These are phyloP conservation scores for Sinocyclocheilus grahami DNA, from an alignment of 2,113 vertebrate species.

Conservation along the genomic window DNA sequence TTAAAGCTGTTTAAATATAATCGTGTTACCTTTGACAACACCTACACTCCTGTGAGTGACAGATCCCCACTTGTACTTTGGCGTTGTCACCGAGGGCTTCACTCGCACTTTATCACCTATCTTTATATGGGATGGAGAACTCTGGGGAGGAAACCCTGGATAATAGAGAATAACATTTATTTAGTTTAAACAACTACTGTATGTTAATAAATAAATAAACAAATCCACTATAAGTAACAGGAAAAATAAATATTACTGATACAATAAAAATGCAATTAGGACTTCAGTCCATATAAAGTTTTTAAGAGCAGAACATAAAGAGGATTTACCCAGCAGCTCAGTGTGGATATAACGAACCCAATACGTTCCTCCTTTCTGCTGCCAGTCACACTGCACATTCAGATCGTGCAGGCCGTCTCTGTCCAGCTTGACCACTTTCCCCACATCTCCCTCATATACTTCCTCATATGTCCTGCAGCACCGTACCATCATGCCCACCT, in stretches of 20 bases:
- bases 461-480: constrained; percentile 97
- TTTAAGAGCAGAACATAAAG: background rate
- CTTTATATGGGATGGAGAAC: constrained; percentile 95
- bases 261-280: background rate
- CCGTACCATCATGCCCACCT: constrained; percentile 99
- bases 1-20: too few relatives aligned
- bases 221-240: background rate
- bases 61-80: constrained; percentile 99
- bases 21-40: constrained; percentile 88
- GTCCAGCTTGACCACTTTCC: constrained; percentile 97
- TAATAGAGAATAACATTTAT: background rate
- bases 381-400: constrained; percentile 98
- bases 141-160: constrained; percentile 92
- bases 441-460: constrained; percentile 94
- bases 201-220: background rate
- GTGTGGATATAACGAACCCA: constrained; percentile 99
- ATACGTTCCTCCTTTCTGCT: constrained; percentile 97
- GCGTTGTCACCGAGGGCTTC: constrained; percentile 90
- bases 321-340: constrained; percentile 86
- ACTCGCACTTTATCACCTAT: constrained; percentile 98
- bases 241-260: background rate
- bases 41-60: constrained; percentile 96
- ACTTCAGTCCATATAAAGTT: background rate
- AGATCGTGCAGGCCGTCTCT: constrained; percentile 95
- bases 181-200: background rate